These are phyloP conservation scores for Gymnoscopelus braueri DNA, from an alignment of 2,797 vertebrate species.

Conservation along the genomic window DNA sequence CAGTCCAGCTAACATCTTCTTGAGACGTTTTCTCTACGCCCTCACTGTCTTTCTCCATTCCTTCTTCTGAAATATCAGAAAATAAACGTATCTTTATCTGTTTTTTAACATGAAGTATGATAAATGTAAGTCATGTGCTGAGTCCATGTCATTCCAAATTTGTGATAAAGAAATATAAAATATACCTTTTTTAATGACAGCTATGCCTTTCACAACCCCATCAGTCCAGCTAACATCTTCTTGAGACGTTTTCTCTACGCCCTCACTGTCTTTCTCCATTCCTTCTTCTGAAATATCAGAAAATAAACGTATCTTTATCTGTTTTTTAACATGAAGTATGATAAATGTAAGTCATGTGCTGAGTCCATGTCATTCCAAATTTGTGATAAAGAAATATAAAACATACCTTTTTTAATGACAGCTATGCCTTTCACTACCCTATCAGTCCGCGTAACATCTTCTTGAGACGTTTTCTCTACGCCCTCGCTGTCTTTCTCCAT, in stretches of 20 bases:
- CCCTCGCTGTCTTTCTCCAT: conserved; percentile 18
- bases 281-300: conserved; percentile 29
- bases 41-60: conserved; percentile 19
- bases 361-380: no score
- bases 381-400: no score
- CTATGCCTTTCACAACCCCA: conserved; percentile 66
- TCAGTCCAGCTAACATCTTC: conserved; percentile 24
- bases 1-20: conserved; percentile 20
- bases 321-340: no score
- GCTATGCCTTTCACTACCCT: conserved; percentile 70
- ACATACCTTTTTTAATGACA: conserved; percentile 60
- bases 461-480: conserved; percentile 54
- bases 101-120: no score
- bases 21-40: conserved; percentile 51
- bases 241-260: conserved; percentile 51
- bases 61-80: conserved; percentile 31
- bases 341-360: no score
- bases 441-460: conserved; percentile 10
- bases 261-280: conserved; percentile 19
- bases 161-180: no score
- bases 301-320: background rate
- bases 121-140: no score
- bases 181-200: conserved; percentile 65
- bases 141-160: no score
- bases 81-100: background rate